These are phyloP conservation scores for Brotula barbata DNA, from an alignment of 2,797 vertebrate species.

Conservation along the genomic window DNA sequence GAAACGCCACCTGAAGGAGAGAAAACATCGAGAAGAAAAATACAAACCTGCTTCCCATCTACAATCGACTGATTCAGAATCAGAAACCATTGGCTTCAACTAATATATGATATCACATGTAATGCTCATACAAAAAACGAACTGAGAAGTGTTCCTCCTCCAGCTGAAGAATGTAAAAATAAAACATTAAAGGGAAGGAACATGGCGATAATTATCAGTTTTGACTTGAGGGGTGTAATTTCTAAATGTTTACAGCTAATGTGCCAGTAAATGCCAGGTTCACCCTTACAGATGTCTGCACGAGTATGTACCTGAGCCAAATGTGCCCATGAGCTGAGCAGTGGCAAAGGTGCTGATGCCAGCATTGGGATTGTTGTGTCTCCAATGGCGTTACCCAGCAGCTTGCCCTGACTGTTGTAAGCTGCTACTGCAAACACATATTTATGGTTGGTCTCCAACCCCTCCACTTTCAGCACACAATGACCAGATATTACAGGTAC, in stretches of 20 bases:
- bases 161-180: too few relatives aligned
- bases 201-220: too few relatives aligned
- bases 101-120: too few relatives aligned
- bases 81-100: too few relatives aligned
- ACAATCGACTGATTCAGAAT: too few relatives aligned
- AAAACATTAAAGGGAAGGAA: too few relatives aligned
- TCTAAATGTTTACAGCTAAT: too few relatives aligned
- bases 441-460: conserved; percentile 87
- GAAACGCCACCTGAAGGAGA: conserved; percentile 85
- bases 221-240: too few relatives aligned
- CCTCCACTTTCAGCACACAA: conserved; percentile 81
- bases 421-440: conserved; percentile 94
- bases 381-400: conserved; percentile 85
- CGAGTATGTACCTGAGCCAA: conserved; percentile 75
- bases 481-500: conserved; percentile 80
- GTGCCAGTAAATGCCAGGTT: too few relatives aligned
- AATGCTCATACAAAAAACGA: too few relatives aligned
- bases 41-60: not conserved
- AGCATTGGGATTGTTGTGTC: conserved; percentile 86
- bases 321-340: conserved; percentile 83
- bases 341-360: conserved; percentile 83
- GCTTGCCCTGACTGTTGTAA: conserved; percentile 83
- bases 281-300: too few relatives aligned
- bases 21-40: conserved; percentile 4
- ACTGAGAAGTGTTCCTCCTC: too few relatives aligned